phyloP scores from a whole-genome alignment of 2,888 invertebrate species.

The Acleris literana region DNA sequence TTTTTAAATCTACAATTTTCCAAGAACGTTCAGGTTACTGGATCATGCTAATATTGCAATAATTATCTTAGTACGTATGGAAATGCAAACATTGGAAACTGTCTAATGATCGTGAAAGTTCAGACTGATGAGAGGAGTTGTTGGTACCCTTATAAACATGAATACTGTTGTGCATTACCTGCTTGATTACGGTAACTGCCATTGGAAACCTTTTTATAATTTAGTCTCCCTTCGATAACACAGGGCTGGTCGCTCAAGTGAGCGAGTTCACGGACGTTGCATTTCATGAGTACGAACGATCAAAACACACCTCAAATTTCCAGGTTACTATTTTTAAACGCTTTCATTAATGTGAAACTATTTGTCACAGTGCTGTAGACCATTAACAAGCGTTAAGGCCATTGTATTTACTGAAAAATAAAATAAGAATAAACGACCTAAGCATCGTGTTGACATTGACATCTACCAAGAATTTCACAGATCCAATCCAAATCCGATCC shows the following conservation, averaged over 20 bases:
- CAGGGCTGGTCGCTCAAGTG: conserved; percentile 85
- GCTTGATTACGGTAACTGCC: conserved; percentile 80
- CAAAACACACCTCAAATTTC: conserved; percentile 3
- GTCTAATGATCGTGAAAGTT: no score
- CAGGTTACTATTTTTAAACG: neutral
- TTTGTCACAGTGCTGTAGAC: neutral
- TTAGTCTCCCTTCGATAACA: conserved; percentile 88
- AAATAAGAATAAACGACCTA: neutral
- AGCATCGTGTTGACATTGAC: conserved; percentile 2
- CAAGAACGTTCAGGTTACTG: no score
- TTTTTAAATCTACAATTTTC: no score
- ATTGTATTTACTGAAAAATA: conserved; percentile 1
- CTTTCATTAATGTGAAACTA: conserved; percentile 7
- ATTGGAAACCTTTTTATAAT: conserved; percentile 86
- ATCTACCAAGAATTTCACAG: no score
- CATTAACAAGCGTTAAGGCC: neutral
- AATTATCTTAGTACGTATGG: no score
- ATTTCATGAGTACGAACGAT: conserved; percentile 83
- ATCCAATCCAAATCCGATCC: no score
- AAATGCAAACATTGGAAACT: no score
- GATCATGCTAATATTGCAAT: no score
- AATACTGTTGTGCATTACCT: conserved; percentile 53
- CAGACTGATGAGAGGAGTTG: no score
- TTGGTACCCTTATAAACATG: no score
- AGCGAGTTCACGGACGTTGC: conserved; percentile 87